Conservation (phyloP, 2,888 invertebrate genomes). For the Deilephila porcellus region DNA sequence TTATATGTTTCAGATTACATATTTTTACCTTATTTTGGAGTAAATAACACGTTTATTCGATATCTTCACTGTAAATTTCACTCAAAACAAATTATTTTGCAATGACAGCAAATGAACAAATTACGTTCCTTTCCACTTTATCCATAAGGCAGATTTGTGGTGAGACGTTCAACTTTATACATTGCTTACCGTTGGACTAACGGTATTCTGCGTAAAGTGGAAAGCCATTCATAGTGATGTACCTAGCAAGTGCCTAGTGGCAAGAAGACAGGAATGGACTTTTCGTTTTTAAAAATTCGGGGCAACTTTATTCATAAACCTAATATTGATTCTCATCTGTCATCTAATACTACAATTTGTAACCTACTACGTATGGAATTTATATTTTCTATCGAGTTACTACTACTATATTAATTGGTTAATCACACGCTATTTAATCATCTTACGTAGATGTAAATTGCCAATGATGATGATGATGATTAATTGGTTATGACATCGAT, state of each 20-base stretch:
- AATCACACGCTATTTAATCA: too few species aligned
- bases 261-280: neutral
- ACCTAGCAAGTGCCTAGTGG: neutral
- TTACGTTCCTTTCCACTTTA: constrained; percentile 8
- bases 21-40: neutral
- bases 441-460: too few species aligned
- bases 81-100: constrained; percentile 10
- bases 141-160: neutral
- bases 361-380: too few species aligned
- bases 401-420: too few species aligned
- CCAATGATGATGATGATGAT: too few species aligned
- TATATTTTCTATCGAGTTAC: too few species aligned
- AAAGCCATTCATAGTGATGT: neutral
- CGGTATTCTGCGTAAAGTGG: constrained; percentile 5
- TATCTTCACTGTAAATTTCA: constrained; percentile 5
- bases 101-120: neutral
- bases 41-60: neutral
- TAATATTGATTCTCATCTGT: too few species aligned
- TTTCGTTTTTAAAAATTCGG: too few species aligned
- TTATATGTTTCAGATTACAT: neutral
- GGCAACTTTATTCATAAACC: too few species aligned
- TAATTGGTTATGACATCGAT: too few species aligned
- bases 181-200: neutral
- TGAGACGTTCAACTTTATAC: neutral
- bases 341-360: too few species aligned